A percentile compares a stretch with the other conserved stretches of the same genome.
Conservation (phyloP, 2,797 vertebrate genomes). For the Chiloscyllium punctatum region DNA sequence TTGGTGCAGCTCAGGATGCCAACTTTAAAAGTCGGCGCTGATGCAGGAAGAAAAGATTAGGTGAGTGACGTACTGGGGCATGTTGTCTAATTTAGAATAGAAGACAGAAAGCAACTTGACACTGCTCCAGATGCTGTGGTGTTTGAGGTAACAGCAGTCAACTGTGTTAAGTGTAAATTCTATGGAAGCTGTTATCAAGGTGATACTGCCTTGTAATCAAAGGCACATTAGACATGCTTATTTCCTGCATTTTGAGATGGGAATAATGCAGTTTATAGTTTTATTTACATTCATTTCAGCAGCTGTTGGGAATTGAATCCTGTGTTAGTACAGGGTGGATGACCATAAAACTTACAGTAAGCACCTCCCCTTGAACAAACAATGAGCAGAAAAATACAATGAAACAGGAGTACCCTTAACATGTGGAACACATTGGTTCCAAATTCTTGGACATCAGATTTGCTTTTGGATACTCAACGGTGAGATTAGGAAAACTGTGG, state of each 20-base stretch:
- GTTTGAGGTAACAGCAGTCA: not conserved
- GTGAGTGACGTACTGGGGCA: not conserved
- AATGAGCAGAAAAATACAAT: not conserved
- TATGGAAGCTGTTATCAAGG: not conserved
- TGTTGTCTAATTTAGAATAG: not conserved
- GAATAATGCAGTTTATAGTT: not conserved
- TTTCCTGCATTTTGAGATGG: not conserved
- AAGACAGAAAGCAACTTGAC: not conserved
- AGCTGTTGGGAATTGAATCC: not conserved
- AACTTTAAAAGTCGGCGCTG: not conserved
- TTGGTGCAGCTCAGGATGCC: not conserved
- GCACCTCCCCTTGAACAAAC: not conserved
- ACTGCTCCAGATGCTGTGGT: not conserved
- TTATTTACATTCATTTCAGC: constrained; percentile 7
- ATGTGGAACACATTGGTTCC: not conserved
- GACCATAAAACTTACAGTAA: not conserved
- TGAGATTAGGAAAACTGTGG: not conserved
- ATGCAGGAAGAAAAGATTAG: not conserved
- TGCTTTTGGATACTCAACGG: not conserved
- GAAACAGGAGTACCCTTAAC: not conserved
- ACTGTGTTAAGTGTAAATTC: not conserved
- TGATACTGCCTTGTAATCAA: not conserved
- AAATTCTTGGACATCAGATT: not conserved
- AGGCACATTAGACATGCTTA: not conserved
- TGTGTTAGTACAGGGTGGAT: not conserved